phyloP scores from a whole-genome alignment of 2,797 vertebrate genomes.

The Megaceryle alcyon region DNA sequence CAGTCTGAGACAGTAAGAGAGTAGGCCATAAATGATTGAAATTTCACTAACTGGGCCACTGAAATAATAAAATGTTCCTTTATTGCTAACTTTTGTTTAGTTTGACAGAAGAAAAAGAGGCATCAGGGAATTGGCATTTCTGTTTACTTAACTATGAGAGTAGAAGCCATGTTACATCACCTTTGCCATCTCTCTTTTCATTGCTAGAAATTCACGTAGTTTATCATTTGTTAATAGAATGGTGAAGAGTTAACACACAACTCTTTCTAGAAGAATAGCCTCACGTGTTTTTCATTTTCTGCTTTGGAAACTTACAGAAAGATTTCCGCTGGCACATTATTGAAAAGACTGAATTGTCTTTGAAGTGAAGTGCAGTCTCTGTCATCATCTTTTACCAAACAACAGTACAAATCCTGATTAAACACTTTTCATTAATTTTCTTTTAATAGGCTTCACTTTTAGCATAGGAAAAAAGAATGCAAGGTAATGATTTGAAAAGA shows the following conservation, averaged over 20 bases:
- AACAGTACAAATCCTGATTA: background rate
- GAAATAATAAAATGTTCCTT: background rate
- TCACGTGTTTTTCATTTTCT: background rate
- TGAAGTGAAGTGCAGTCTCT: background rate
- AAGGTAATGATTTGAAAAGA: background rate
- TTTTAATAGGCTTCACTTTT: background rate
- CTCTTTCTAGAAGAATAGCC: background rate
- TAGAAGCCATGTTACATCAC: background rate
- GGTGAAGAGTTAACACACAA: background rate
- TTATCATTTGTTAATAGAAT: background rate
- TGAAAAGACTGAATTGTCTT: background rate
- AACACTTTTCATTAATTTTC: background rate
- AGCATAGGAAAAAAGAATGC: background rate
- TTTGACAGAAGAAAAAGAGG: background rate
- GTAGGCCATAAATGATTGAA: background rate
- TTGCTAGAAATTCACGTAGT: background rate
- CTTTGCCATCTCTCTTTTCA: background rate
- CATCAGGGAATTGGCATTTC: background rate
- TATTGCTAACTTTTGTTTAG: background rate
- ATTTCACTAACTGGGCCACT: background rate
- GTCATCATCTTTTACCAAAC: background rate
- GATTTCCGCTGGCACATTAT: background rate
- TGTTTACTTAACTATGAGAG: background rate
- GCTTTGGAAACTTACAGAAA: background rate
- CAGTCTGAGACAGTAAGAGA: background rate